phyloP scores from a whole-genome alignment of 2,888 invertebrate genomes.

The Drosophila mettleri region DNA sequence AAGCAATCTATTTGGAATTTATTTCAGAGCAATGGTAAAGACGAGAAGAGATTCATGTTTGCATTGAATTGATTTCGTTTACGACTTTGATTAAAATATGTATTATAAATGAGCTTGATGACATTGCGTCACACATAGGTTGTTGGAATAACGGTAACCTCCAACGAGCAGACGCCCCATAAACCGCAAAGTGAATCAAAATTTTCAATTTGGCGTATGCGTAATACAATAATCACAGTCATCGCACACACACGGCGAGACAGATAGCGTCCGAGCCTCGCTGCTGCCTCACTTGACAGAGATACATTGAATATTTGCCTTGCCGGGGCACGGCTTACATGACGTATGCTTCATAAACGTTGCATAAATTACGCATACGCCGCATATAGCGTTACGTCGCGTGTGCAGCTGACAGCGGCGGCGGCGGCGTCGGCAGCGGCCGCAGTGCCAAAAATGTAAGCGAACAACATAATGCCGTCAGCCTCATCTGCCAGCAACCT shows the following conservation, averaged over 20 bases:
- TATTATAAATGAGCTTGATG: background rate
- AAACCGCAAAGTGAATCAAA: background rate
- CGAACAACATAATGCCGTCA: constrained; percentile 15
- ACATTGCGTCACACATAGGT: background rate
- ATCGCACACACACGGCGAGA: constrained; percentile 13
- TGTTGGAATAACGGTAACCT: background rate
- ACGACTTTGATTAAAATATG: background rate
- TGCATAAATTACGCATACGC: constrained; percentile 61
- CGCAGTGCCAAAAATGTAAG: constrained; percentile 8
- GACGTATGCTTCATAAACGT: constrained; percentile 64
- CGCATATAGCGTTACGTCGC: constrained; percentile 15
- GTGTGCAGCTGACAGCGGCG: constrained; percentile 47
- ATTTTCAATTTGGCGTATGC: constrained; percentile 59
- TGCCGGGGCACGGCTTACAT: constrained; percentile 46
- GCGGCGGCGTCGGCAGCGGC: constrained; percentile 12
- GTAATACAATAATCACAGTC: constrained; percentile 55
- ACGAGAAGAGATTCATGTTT: too few relatives aligned
- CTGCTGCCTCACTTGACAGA: constrained; percentile 41
- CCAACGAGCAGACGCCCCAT: background rate
- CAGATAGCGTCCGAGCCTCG: background rate
- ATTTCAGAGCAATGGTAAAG: too few relatives aligned
- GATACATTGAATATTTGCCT: constrained; percentile 32
- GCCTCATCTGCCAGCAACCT: background rate
- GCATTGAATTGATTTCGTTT: background rate
- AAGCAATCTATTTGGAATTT: too few relatives aligned